Evolutionary conservation across 2,888 invertebrate genomes (phyloP).

Genomic region (Scaptomyza cyrtandrae): DNA sequence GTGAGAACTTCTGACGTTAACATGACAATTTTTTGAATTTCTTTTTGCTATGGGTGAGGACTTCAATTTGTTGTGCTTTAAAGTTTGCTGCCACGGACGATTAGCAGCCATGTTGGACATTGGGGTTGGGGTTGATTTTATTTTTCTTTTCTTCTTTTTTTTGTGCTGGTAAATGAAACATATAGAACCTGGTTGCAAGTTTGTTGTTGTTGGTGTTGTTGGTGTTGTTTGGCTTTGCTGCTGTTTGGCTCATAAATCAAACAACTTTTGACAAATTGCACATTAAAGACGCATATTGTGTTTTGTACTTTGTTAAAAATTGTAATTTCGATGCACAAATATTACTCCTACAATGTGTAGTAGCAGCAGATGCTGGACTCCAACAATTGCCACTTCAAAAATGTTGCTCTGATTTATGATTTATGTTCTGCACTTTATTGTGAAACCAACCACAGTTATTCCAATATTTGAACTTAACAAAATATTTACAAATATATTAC

Average conservation of each 20-base stretch:
- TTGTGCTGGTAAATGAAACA: not conserved
- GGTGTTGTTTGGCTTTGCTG: conserved; percentile 28
- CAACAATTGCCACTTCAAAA: conserved; percentile 12
- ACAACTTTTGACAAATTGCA: conserved; percentile 76
- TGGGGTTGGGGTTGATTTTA: not conserved
- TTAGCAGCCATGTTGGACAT: conserved; percentile 38
- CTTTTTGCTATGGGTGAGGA: conserved; percentile 18
- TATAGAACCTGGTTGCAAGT: conserved; percentile 31
- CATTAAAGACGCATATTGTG: conserved; percentile 64
- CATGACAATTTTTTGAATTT: conserved; percentile 22
- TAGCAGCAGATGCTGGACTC: conserved; percentile 24
- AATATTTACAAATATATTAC: not conserved
- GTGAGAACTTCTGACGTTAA: conserved; percentile 21
- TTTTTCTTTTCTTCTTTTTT: not conserved
- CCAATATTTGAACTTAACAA: not conserved
- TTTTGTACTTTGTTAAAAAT: conserved; percentile 31
- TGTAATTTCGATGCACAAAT: conserved; percentile 48
- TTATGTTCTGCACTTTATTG: not conserved
- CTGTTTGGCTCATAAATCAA: conserved; percentile 66
- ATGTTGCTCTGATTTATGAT: conserved; percentile 9
- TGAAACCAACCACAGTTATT: conserved; percentile 9
- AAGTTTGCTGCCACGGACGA: conserved; percentile 46
- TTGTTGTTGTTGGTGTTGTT: conserved; percentile 31
- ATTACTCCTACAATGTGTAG: conserved; percentile 12
- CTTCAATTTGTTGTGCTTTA: conserved; percentile 55